Conservation (phyloP, 2,113 vertebrate species). For the Psephotus haematonotus region DNA sequence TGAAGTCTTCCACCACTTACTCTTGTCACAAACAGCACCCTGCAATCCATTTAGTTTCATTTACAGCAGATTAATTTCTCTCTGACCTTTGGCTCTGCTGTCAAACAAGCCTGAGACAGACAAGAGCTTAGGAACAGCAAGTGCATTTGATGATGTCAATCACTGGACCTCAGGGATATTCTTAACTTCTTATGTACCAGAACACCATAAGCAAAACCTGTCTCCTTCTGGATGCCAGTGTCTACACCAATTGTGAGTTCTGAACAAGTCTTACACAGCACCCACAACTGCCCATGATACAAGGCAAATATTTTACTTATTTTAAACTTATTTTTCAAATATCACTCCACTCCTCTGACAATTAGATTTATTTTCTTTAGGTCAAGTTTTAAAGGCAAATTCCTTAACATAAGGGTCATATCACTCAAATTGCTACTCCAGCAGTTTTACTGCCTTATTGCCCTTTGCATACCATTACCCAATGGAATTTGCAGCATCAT, state of each 20-base stretch:
- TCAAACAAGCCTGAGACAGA: constrained; percentile 41
- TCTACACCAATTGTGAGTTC: not conserved
- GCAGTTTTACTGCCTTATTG: not conserved
- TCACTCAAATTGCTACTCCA: not conserved
- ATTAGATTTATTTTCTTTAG: not conserved
- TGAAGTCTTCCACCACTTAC: constrained; percentile 44
- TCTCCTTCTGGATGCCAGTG: not conserved
- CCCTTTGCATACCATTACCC: not conserved
- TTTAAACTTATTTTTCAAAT: not conserved
- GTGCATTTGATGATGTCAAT: constrained; percentile 53
- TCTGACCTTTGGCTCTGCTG: constrained; percentile 51
- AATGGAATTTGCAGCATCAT: not conserved
- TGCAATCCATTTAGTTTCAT: constrained; percentile 69
- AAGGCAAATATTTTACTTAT: not conserved
- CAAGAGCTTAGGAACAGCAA: constrained; percentile 31
- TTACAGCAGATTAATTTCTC: constrained; percentile 70
- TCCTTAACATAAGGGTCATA: not conserved
- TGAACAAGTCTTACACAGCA: not conserved
- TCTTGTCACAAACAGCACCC: constrained; percentile 56
- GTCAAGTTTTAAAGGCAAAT: not conserved
- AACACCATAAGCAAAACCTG: not conserved
- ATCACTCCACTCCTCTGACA: not conserved
- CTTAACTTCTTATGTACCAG: not conserved
- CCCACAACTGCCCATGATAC: not conserved
- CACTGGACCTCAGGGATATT: not conserved